These are phyloP conservation scores for Chalcosyrphus nemorum DNA, from an alignment of 2,888 invertebrate genomes.

Conservation along the genomic window DNA sequence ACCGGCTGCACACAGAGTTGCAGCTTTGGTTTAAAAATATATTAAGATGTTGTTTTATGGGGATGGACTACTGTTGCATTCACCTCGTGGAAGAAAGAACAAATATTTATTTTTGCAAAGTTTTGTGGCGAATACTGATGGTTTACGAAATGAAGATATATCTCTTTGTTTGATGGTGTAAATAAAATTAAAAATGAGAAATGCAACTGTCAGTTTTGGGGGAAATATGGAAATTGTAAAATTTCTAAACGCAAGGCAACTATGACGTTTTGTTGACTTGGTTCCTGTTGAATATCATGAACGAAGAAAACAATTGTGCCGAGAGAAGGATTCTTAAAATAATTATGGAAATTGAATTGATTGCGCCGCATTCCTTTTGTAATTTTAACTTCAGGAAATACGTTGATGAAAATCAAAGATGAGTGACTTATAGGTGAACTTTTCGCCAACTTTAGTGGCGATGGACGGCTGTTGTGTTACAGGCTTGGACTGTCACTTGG, in stretches of 20 bases:
- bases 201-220: constrained; percentile 4
- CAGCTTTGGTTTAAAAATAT: background rate
- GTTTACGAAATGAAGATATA: background rate
- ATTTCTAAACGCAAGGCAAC: background rate
- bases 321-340: background rate
- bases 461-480: no score
- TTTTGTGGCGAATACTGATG: background rate
- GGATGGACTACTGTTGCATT: background rate
- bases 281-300: constrained; percentile 7
- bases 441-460: no score
- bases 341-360: background rate
- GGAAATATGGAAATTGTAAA: constrained; percentile 21
- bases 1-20: background rate
- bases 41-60: background rate
- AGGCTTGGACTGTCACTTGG: no score
- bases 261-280: background rate
- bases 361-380: background rate
- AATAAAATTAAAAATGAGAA: background rate
- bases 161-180: background rate
- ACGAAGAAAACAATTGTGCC: background rate
- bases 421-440: no score
- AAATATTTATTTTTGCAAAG: constrained; percentile 30
- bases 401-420: no score
- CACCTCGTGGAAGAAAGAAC: constrained; percentile 19
- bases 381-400: no score